Base-by-base conservation (phyloP, 2,113 vertebrate species). In the Oncorhynchus gorbuscha region DNA sequence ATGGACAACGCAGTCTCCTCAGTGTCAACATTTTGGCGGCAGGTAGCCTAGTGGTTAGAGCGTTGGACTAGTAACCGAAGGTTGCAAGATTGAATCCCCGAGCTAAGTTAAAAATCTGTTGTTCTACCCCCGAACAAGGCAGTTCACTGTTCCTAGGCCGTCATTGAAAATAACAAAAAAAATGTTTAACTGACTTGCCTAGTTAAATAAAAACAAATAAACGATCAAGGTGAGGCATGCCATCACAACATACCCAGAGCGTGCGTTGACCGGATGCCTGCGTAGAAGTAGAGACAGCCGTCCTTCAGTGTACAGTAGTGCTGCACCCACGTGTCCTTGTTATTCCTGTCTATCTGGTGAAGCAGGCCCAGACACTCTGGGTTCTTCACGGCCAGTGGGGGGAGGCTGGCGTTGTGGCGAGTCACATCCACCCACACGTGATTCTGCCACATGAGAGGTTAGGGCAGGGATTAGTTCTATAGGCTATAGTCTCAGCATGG, bases 381-480 rank as follows among this genome's bases (percentile, higher is more conserved):
- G 75, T 85, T 94, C 84, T 96, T 98, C 85, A 98, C 96, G 18
- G 97, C 96, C 83, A 97, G 82, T 0, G 96, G 96, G 1, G 96
- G 96, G 61, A 98, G 93, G 62, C 88, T 92, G 3, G 95, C 94
- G 80, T 97, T 97, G 88, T 97, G 95, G 72, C 92, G 88, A 2
- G 95, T 97, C 32, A 97, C 96, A 22, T 97, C 95, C 78, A 96
- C 94, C 96, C 96, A 98, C 75, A 97, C 95, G 0, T 98, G 96
- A 78, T 91, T 95, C 96, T 99, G 83, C 24, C 87, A 87, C 65
- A 84, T 2, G 4, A 67, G 65, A 62, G 49, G 65, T 51, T 14
- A 51, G 49, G 49, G 12, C 18, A 66, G n/a, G 62, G 20, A 22
- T 68, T 64, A 71, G 65, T 72, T 45, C 48, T 51, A 51, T 16